Evolutionary conservation across 2,113 vertebrate genomes (phyloP).

Genomic region (Phrynosoma platyrhinos): DNA sequence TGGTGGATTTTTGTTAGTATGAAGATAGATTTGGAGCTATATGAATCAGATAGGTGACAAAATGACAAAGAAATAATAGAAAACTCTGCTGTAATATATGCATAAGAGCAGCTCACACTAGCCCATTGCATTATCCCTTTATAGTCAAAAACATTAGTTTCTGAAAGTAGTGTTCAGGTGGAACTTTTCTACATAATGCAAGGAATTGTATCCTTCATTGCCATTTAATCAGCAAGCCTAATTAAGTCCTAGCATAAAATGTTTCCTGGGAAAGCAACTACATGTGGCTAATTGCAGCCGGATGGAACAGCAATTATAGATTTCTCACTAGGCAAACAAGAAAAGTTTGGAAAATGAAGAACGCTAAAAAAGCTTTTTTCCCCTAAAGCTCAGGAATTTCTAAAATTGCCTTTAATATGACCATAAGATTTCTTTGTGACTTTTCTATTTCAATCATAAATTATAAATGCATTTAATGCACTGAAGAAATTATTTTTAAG

Average conservation of each 20-base stretch:
- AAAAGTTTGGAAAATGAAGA: conserved; percentile 36
- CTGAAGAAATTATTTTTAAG: not conserved
- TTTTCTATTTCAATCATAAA: conserved; percentile 18
- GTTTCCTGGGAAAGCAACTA: conserved; percentile 61
- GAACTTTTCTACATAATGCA: not conserved
- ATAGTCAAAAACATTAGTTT: not conserved
- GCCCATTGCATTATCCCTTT: not conserved
- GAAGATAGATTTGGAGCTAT: too few relatives aligned
- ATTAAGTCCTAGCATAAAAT: conserved; percentile 69
- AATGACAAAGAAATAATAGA: not conserved
- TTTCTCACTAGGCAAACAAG: conserved; percentile 31
- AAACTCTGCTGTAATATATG: not conserved
- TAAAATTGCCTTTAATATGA: conserved; percentile 6
- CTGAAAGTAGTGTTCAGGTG: conserved; percentile 25
- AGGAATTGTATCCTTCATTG: conserved; percentile 67
- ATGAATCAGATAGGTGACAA: too few relatives aligned
- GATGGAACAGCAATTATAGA: conserved; percentile 49
- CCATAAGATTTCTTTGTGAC: not conserved
- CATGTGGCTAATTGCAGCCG: conserved; percentile 60
- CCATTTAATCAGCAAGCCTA: conserved; percentile 71
- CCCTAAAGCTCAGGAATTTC: conserved; percentile 11
- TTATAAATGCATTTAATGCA: not conserved
- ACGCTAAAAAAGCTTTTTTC: not conserved
- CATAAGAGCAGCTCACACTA: not conserved
- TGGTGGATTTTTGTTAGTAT: not conserved